Percentiles rank a stretch among this genome's conserved stretches.
phyloP scores from a whole-genome alignment of 2,113 vertebrate species.

The Egretta garzetta region DNA sequence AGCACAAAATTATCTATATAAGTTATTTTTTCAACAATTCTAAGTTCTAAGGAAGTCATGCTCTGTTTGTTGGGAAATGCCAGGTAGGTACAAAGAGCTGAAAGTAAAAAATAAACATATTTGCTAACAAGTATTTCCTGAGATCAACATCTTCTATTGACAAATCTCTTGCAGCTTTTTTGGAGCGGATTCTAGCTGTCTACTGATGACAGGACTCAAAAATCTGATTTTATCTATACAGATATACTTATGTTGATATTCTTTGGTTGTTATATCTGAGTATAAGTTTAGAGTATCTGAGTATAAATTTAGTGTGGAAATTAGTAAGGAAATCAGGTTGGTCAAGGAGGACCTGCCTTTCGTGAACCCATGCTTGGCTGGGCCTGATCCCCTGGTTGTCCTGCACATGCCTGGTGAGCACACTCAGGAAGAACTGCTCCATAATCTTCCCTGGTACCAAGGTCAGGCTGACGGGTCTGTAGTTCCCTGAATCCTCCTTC shows the following conservation, averaged over 20 bases:
- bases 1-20: not conserved
- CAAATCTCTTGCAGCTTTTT: not conserved
- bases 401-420: too few species aligned
- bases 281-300: not conserved
- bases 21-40: not conserved
- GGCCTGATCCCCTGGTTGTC: too few species aligned
- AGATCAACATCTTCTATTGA: not conserved
- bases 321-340: too few species aligned
- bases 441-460: too few species aligned
- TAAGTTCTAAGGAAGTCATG: not conserved
- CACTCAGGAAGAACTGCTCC: too few species aligned
- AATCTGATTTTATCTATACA: not conserved
- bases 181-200: accelerated
- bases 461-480: too few species aligned
- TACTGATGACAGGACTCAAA: not conserved
- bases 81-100: not conserved
- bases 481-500: too few species aligned
- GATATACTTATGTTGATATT: not conserved
- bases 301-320: too few species aligned
- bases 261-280: not conserved
- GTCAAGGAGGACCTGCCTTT: too few species aligned
- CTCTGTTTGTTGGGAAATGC: not conserved
- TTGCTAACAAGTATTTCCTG: not conserved
- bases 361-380: too few species aligned
- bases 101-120: not conserved